Evolutionary conservation across 2,797 vertebrate genomes (phyloP).

Genomic region (Taenioides sp.): DNA sequence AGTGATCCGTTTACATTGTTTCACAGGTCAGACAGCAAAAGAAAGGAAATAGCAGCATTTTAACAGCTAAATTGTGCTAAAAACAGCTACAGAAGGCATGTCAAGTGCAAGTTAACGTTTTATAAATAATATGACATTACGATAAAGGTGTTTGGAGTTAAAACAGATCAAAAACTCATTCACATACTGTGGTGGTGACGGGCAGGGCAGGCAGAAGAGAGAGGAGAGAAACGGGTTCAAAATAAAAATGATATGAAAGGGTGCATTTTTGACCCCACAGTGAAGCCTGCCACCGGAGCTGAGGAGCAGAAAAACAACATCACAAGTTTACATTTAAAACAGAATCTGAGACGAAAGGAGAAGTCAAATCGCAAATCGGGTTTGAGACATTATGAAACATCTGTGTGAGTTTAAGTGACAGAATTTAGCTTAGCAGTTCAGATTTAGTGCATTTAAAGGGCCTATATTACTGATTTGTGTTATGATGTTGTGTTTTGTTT

Average conservation of each 20-base stretch:
- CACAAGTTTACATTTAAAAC: neutral
- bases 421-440: no score
- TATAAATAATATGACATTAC: slow-evolving; percentile 81
- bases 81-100: slow-evolving; percentile 85
- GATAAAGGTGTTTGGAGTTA: slow-evolving; percentile 80
- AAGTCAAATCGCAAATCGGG: neutral
- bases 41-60: slow-evolving; percentile 82
- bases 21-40: slow-evolving; percentile 81
- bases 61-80: slow-evolving; percentile 85
- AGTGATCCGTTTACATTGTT: slow-evolving; percentile 72
- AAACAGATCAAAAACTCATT: slow-evolving; percentile 70
- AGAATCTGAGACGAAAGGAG: neutral
- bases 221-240: neutral
- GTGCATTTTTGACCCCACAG: neutral
- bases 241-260: neutral
- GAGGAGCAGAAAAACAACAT: slow-evolving; percentile 3
- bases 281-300: neutral
- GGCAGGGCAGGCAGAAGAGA: slow-evolving; percentile 63
- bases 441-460: no score
- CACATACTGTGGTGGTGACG: slow-evolving; percentile 79
- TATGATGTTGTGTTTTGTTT: no score
- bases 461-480: no score
- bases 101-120: slow-evolving; percentile 81
- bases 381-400: neutral
- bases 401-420: no score